Evolutionary conservation across 1,140 invertebrate species (phyloP), one percentile per base, ranked within the genome.

Genomic region (Charaxes varanes): DNA sequence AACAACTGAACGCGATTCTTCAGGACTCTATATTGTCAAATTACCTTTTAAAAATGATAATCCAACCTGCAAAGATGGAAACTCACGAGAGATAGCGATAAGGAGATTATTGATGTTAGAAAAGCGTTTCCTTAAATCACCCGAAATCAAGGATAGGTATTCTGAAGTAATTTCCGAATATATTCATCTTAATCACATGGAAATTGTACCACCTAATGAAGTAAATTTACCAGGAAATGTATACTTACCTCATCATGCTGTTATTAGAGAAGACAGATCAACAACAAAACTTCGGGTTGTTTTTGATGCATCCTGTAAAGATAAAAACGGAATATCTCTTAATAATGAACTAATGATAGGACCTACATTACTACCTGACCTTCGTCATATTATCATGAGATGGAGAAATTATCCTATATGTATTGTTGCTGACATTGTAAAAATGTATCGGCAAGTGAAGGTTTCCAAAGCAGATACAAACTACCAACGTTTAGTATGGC

Each of bases 231-330:
- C 7, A 10, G 13, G 26, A 8, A 41, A 32, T 14, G 23, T 54
- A 4, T 49, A 50, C 22, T 27, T 49, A 18, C 45, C 51, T 5
- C 46, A 53, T 26, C 50, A 53, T 15, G 31, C 30, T 1, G 44
- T 53, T n/a, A 21, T 43, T 13, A 27, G 50, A n/a, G 22, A 43
- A 8, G 51, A 49, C 12, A 53, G 37, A 8, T 16, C 11, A 10
- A 53, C 51, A 3, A 48, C 44, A 10, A 53, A 53, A 12, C 8
- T 52, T 0, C 36, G 49, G 16, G 21, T 52, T 1, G 49, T 52
- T 1, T 52, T 52, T 7, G 42, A 53, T 15, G 43, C 37, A n/a
- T 48, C 50, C n/a, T 36, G 32, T 14, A 41, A 37, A 21, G 44
- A 35, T 13, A 42, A 6, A 7, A 53, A 53, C 2, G 26, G 18